phyloP scores from a whole-genome alignment of 1,140 invertebrate species.

The Thaumetopoea pityocampa region DNA sequence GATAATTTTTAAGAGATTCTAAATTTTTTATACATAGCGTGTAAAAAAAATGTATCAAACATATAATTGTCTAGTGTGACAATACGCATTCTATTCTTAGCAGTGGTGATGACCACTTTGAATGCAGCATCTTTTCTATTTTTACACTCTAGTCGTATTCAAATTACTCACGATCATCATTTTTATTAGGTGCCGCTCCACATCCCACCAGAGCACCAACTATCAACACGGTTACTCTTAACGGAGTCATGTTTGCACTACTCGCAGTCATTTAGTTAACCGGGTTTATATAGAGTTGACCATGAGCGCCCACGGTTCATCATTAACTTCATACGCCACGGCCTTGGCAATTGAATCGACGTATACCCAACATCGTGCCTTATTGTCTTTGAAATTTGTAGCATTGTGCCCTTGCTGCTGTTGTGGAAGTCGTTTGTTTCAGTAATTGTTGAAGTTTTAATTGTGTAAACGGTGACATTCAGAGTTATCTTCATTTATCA shows the following conservation, averaged over 20 bases:
- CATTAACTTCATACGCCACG: slow-evolving; percentile 28
- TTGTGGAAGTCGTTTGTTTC: slow-evolving; percentile 6
- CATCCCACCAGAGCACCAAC: slow-evolving; percentile 14
- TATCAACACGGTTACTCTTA: slow-evolving; percentile 18
- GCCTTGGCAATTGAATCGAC: slow-evolving; percentile 38
- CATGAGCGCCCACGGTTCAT: slow-evolving; percentile 30
- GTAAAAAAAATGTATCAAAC: too few relatives aligned
- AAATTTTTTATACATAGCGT: too few relatives aligned
- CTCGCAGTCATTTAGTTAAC: slow-evolving; percentile 23
- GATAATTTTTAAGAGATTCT: too few relatives aligned
- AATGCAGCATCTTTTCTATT: too few relatives aligned
- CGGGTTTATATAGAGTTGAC: slow-evolving; percentile 31
- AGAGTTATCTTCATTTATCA: slow-evolving; percentile 5
- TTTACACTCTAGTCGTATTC: not conserved
- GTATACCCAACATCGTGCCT: too few relatives aligned
- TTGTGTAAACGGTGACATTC: too few relatives aligned
- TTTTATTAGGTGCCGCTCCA: slow-evolving; percentile 16
- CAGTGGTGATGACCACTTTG: too few relatives aligned
- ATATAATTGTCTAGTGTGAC: too few relatives aligned
- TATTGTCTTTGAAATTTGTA: slow-evolving; percentile 4
- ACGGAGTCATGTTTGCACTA: slow-evolving; percentile 26
- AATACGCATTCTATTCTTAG: too few relatives aligned
- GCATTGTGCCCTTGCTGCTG: not conserved
- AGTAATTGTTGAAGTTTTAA: slow-evolving; percentile 1
- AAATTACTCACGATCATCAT: slow-evolving; percentile 27